Conservation (phyloP, 2,888 invertebrate species). For the Mimumesa dahlbomi region DNA sequence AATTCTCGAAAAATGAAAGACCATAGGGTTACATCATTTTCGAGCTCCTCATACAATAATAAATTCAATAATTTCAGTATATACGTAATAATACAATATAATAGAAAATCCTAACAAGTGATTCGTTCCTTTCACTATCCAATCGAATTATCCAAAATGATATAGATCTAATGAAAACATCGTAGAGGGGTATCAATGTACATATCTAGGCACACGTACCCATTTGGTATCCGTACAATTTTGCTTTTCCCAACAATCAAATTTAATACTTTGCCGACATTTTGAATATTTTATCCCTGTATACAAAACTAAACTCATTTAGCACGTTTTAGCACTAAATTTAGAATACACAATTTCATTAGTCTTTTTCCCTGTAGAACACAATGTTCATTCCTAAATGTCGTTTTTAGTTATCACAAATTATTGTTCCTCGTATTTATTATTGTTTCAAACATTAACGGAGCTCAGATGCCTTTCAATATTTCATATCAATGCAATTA, state of each 20-base stretch:
- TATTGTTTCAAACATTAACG: conserved; percentile 70
- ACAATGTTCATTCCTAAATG: conserved; percentile 78
- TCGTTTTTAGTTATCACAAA: conserved; percentile 78
- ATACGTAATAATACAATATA: conserved; percentile 71
- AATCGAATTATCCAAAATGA: conserved; percentile 56
- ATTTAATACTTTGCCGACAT: conserved; percentile 73
- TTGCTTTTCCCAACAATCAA: conserved; percentile 68
- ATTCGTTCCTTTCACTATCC: conserved; percentile 44
- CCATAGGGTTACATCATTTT: conserved; percentile 67
- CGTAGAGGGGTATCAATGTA: conserved; percentile 60
- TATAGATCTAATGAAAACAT: conserved; percentile 59
- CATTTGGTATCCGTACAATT: conserved; percentile 60
- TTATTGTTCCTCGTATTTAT: conserved; percentile 78
- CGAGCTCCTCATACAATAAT: conserved; percentile 59
- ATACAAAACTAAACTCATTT: conserved; percentile 78
- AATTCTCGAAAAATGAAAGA: conserved; percentile 48
- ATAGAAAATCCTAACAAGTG: conserved; percentile 60
- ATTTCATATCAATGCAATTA: conserved; percentile 67
- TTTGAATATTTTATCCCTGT: conserved; percentile 73
- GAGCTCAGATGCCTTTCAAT: conserved; percentile 66
- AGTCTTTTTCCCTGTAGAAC: conserved; percentile 76
- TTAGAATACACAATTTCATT: conserved; percentile 76
- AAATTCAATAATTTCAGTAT: conserved; percentile 63
- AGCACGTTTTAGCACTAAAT: conserved; percentile 78
- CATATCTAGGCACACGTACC: conserved; percentile 65